A percentile compares a stretch with the other conserved stretches of the same genome.
phyloP scores from a whole-genome alignment of 1,140 invertebrate species.

The Yoshiicerus persimilis region DNA sequence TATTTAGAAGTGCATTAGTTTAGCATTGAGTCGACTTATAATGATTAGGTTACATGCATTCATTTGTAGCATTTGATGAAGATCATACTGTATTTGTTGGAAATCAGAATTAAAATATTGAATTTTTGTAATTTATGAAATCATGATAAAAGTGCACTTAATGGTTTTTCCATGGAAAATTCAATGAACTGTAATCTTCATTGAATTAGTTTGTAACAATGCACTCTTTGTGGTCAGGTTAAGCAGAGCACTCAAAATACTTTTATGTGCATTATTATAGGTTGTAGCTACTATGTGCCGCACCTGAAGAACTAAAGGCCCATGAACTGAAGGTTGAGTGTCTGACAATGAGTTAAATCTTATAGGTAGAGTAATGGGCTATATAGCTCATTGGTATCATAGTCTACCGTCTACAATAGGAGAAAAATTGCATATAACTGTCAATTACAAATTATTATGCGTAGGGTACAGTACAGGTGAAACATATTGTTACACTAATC shows the following conservation, averaged over 20 bases:
- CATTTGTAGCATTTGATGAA: no score
- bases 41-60: no score
- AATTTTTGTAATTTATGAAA: no score
- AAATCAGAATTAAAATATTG: no score
- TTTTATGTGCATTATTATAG: background rate
- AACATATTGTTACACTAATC: background rate
- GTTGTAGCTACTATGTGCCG: background rate
- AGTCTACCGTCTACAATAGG: background rate
- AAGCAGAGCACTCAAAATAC: background rate
- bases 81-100: no score
- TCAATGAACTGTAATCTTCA: no score
- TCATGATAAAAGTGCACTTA: no score
- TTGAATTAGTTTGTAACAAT: background rate
- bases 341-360: background rate
- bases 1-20: no score
- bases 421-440: background rate
- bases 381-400: background rate
- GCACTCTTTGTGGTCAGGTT: background rate
- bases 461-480: background rate
- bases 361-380: background rate
- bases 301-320: background rate
- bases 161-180: no score
- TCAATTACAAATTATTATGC: background rate
- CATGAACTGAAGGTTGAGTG: background rate
- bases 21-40: no score